These are phyloP conservation scores for Cherax destructor DNA, from an alignment of 1,140 invertebrate genomes.

Conservation along the genomic window DNA sequence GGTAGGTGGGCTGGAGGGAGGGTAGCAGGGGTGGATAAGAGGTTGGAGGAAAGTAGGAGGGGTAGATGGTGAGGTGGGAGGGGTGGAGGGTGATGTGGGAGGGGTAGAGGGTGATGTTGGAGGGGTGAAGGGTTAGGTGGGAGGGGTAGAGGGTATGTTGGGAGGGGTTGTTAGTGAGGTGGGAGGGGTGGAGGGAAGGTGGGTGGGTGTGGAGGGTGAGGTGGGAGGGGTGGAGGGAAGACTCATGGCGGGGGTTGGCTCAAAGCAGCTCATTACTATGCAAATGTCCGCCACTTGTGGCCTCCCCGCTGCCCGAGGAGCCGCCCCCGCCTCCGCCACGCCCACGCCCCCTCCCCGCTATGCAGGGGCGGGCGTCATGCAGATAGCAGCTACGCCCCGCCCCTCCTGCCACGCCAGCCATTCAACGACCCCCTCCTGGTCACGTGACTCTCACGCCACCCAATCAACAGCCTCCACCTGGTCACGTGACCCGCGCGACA, in stretches of 20 bases:
- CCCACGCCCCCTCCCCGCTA: not conserved
- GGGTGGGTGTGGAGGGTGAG: not conserved
- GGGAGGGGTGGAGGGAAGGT: not conserved
- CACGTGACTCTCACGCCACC: constrained; percentile 31
- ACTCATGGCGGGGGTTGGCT: not conserved
- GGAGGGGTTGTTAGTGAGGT: not conserved
- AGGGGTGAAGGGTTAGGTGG: not conserved
- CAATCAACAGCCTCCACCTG: constrained; percentile 11
- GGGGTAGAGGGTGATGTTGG: not conserved
- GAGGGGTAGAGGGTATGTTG: not conserved
- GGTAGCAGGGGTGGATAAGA: not conserved
- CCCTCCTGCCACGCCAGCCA: constrained; percentile 6
- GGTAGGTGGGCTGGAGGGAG: not conserved
- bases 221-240: not conserved
- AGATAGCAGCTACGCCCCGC: constrained; percentile 19
- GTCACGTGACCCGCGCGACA: constrained; percentile 39
- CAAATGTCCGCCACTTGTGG: constrained; percentile 28
- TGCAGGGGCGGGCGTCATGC: constrained; percentile 19
- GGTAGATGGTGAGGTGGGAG: not conserved
- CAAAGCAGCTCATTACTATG: constrained; percentile 46
- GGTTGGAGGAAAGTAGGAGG: not conserved
- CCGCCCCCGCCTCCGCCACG: constrained; percentile 5
- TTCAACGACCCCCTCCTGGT: not conserved
- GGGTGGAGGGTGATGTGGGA: not conserved
- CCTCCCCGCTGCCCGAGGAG: not conserved